Evolutionary conservation across 2,797 vertebrate species (phyloP), one percentile per base, ranked within the genome.

Genomic region (Chelonia mydas): DNA sequence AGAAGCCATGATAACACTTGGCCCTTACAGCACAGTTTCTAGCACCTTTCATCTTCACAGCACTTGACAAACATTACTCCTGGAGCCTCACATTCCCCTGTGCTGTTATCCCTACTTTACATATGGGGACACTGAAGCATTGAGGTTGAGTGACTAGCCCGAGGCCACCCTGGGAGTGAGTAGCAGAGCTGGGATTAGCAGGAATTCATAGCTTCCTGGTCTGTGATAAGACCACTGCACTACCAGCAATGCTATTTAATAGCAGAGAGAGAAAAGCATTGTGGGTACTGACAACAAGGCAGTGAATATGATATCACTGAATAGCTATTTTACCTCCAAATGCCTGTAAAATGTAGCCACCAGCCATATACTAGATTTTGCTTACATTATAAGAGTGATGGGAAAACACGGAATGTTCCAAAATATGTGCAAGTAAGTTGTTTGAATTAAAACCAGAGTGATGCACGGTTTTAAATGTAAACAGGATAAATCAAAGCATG

Each of bases 31-130:
- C 94, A 50, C 57, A 72, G 51, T 87, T 86, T 50, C 86, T 86
- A 89, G 89, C 92, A 83, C 83, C 83, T 93, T 93, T 93, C 87
- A 96, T 97, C 97, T 98, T 97, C 97, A 97, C 97, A 97, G 96
- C 53, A 2, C 86, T 93, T 95, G 89, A 94, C 93, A 92, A 91
- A 94, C 93, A 96, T 96, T 96, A 74, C 88, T 87, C 81, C 15
- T 87, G 6, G 94, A 83, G 95, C 84, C 92, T 95, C 93, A 82
- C 11, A 74, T 88, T 91, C 94, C 89, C 94, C 91, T 51, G 41
- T 89, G 92, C 97, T 97, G 87, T 97, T 97, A 96, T 97, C 93
- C 97, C 87, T 81, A 45, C 87, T 94, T 96, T 95, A 93, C 92
- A 85, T 90, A 95, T 61, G 92, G 93, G 84, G 90, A 92, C 89